Percentiles rank a stretch among this genome's conserved stretches.
These are phyloP conservation scores for Pardalotus punctatus DNA, from an alignment of 2,113 vertebrate genomes.

Conservation along the genomic window DNA sequence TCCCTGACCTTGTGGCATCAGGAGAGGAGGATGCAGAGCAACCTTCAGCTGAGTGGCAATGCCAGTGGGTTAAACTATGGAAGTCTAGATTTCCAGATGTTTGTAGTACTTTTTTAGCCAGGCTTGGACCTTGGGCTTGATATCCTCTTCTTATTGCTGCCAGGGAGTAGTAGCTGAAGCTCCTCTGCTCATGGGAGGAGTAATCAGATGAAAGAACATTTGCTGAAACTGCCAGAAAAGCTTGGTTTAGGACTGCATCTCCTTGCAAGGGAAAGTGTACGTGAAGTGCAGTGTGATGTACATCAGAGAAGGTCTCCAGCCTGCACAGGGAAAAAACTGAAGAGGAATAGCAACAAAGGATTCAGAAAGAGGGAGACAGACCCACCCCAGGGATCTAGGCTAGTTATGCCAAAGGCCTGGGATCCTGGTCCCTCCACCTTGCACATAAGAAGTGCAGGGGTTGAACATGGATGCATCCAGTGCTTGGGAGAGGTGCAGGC, in stretches of 20 bases:
- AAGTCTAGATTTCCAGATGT: background rate
- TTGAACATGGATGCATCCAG: background rate
- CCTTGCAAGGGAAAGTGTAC: fast-evolving
- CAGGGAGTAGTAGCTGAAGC: background rate
- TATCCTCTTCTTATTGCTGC: background rate
- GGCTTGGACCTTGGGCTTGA: background rate
- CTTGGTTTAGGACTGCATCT: background rate
- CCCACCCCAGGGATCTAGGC: background rate
- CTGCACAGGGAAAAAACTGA: background rate
- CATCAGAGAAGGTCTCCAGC: background rate
- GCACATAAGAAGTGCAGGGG: background rate
- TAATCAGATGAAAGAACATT: background rate
- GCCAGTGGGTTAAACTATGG: background rate
- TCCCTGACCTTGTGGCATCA: background rate
- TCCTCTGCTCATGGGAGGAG: background rate
- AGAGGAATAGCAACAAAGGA: background rate
- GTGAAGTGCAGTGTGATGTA: fast-evolving
- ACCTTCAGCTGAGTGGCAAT: background rate
- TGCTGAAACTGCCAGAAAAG: background rate
- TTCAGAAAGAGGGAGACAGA: background rate
- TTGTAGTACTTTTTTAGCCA: background rate
- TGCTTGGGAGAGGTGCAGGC: background rate
- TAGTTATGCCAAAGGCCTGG: background rate
- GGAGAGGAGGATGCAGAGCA: background rate
- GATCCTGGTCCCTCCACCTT: background rate